Evolutionary conservation across 2,888 invertebrate genomes (phyloP), one percentile per base, ranked within the genome.

Genomic region (Adela reaumurella): DNA sequence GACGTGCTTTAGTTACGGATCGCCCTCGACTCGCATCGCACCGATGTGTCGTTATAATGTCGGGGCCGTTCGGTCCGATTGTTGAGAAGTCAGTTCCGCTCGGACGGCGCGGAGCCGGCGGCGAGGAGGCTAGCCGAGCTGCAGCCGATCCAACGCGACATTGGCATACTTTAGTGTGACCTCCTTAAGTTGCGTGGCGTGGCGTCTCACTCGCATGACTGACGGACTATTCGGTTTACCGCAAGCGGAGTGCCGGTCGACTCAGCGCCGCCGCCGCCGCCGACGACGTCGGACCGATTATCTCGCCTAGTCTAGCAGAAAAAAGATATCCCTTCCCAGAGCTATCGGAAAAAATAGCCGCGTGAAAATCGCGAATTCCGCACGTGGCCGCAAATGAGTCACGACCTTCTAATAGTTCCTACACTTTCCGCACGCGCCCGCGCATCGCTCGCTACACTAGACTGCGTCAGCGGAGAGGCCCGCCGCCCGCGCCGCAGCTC

Each of bases 91-190:
- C 62, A 60, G 74, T 76, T 72, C 72, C 70, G 74, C 73, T 68
- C 68, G 72, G 68, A 56, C 60, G 67, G 62, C 59, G 63, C 58
- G 64, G 63, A 60, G 61, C 58, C 59, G n/a, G 59, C 57, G n/a
- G 55, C 24, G 8, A 24, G 24, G 24, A 24, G 35, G 35, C 14
- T 35, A 35, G 56, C n/a, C n/a, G n/a, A n/a, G n/a, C 57, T 54
- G 58, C 59, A 58, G 59, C 53, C 62, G 5, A 19, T 55, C 57
- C 57, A 43, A 56, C 58, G 56, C 58, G 77, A 78, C 77, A 77
- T 77, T 77, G 78, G 77, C 77, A 77, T 72, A 74, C 66, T 76
- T 77, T 69, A 64, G 67, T 64, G 63, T 71, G 76, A 73, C 76
- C 77, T 70, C 65, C n/a, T n/a, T n/a, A n/a, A n/a, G 64, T 58